These are phyloP conservation scores for Chelidonichthys spinosus DNA, from an alignment of 2,797 vertebrate genomes.

Conservation along the genomic window DNA sequence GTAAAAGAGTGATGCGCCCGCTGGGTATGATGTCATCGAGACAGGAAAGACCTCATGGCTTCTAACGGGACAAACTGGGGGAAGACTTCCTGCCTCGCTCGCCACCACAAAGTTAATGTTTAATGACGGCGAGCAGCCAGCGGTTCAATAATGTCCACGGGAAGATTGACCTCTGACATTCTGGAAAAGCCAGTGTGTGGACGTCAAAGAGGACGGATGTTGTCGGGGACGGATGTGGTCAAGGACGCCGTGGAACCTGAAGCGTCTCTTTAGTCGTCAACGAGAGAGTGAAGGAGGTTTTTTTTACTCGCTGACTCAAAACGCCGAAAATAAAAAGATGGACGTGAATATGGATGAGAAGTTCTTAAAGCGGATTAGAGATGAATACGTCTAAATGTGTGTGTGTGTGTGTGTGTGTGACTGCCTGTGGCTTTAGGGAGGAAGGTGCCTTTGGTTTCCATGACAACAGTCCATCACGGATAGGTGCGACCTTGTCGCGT, in stretches of 20 bases:
- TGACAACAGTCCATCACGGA: conserved; percentile 58
- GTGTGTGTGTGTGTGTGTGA: not conserved
- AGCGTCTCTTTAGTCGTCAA: not conserved
- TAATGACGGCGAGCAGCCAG: conserved; percentile 40
- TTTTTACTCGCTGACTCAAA: not conserved
- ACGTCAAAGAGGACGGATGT: conserved; percentile 5
- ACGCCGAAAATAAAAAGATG: not conserved
- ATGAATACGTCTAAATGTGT: conserved; percentile 1
- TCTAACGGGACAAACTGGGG: conserved; percentile 24
- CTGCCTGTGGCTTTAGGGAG: conserved; percentile 50
- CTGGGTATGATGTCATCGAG: not conserved
- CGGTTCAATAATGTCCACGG: conserved; percentile 53
- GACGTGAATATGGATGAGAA: conserved; percentile 15
- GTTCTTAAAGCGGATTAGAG: not conserved
- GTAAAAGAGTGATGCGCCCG: not conserved
- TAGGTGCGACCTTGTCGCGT: conserved; percentile 60
- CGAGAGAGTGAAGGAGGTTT: too few relatives aligned
- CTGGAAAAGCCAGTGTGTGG: conserved; percentile 45
- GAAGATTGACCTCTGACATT: conserved; percentile 63
- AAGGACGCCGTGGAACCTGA: not conserved
- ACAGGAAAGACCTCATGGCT: conserved; percentile 1
- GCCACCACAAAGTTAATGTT: conserved; percentile 34
- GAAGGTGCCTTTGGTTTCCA: conserved; percentile 59
- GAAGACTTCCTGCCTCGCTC: conserved; percentile 23
- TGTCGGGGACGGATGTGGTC: not conserved